Percentiles rank a stretch among this genome's conserved stretches.
These are phyloP conservation scores for Styela plicata DNA, from an alignment of 23 tunicate species.

Conservation along the genomic window DNA sequence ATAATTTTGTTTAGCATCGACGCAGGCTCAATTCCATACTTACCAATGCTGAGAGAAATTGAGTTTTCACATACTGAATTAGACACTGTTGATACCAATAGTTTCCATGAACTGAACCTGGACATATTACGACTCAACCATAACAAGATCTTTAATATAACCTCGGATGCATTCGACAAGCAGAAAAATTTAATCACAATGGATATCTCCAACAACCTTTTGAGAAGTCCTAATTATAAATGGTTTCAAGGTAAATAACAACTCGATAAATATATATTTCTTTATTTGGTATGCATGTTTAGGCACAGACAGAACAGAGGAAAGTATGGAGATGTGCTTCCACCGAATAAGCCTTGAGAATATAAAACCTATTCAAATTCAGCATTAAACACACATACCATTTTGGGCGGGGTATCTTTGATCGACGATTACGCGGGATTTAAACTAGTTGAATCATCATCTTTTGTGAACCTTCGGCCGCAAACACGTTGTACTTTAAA, in stretches of 20 bases:
- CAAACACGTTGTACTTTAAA: too few species aligned
- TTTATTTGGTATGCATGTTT: too few species aligned
- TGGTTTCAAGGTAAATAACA: slow-evolving; percentile 23
- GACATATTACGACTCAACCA: neutral
- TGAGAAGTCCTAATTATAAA: slow-evolving; percentile 5
- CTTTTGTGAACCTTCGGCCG: too few species aligned
- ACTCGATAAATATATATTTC: neutral
- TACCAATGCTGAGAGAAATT: neutral
- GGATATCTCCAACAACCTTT: slow-evolving; percentile 11
- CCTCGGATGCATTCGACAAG: neutral
- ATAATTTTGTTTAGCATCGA: neutral
- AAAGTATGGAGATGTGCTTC: too few species aligned
- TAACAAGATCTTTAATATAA: neutral
- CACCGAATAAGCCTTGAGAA: too few species aligned
- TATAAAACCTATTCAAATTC: too few species aligned
- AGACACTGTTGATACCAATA: neutral
- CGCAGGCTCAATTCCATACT: neutral
- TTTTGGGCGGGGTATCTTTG: too few species aligned
- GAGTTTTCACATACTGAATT: neutral
- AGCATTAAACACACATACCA: too few species aligned
- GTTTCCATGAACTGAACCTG: neutral
- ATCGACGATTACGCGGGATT: too few species aligned
- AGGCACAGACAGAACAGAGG: too few species aligned
- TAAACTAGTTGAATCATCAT: too few species aligned
- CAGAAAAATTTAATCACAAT: slow-evolving; percentile 8